Evolutionary conservation across 1,140 invertebrate genomes (phyloP).

Genomic region (Leptinotarsa lineolata): DNA sequence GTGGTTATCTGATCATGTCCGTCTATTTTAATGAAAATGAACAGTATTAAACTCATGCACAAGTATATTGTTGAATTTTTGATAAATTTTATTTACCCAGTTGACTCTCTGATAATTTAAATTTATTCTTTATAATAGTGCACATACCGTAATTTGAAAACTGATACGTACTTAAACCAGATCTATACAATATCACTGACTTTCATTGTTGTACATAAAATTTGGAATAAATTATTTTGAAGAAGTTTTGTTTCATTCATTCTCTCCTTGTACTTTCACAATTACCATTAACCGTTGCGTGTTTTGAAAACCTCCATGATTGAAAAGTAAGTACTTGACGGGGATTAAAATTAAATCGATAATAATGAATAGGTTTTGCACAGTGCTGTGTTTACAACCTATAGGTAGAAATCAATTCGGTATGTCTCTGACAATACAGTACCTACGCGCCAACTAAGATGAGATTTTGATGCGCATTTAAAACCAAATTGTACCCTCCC

Average conservation of each 20-base stretch:
- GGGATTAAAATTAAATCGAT: neutral
- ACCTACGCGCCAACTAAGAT: too few relatives aligned
- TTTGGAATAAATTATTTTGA: constrained; percentile 14
- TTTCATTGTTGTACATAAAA: neutral
- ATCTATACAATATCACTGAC: neutral
- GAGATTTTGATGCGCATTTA: too few relatives aligned
- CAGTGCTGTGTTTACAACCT: neutral
- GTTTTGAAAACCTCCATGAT: neutral
- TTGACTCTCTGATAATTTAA: neutral
- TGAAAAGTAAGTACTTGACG: neutral
- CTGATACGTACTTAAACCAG: neutral
- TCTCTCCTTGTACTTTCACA: neutral
- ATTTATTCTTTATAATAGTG: neutral
- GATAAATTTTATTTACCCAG: constrained; percentile 10
- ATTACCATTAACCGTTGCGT: too few relatives aligned
- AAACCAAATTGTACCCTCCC: too few relatives aligned
- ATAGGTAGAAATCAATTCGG: too few relatives aligned
- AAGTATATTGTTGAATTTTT: constrained; percentile 9
- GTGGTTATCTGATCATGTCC: neutral
- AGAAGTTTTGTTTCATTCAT: neutral
- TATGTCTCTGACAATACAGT: too few relatives aligned
- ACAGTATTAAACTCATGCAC: constrained; percentile 14
- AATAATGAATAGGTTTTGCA: neutral
- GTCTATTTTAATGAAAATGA: neutral
- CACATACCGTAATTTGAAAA: neutral